Evolutionary conservation across 2,113 vertebrate genomes (phyloP).

Genomic region (Geococcyx californianus): DNA sequence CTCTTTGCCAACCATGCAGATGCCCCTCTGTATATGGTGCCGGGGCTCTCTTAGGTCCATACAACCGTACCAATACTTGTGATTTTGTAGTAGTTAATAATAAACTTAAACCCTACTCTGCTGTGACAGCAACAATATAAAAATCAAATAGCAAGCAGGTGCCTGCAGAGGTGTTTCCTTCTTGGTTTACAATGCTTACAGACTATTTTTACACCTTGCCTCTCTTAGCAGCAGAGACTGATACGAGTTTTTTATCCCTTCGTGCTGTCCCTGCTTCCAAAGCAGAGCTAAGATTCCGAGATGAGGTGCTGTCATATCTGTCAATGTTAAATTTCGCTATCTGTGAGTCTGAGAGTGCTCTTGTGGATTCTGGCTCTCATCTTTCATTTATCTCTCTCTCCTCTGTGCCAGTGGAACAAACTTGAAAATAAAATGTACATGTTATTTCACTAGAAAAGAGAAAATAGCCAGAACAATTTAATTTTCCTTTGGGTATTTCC

Average conservation of each 20-base stretch:
- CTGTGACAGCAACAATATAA: neutral
- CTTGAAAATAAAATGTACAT: conserved; percentile 5
- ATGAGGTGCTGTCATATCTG: conserved; percentile 12
- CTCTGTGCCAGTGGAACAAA: neutral
- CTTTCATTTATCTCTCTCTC: conserved; percentile 1
- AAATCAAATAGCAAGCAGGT: neutral
- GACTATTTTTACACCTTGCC: neutral
- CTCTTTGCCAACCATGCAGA: neutral
- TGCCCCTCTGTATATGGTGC: neutral
- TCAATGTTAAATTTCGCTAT: conserved; percentile 15
- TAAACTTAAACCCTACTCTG: neutral
- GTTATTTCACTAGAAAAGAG: neutral
- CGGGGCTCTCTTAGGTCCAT: neutral
- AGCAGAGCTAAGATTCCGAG: neutral
- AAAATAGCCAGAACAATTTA: neutral
- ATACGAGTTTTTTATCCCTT: neutral
- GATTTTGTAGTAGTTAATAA: neutral
- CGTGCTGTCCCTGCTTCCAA: neutral
- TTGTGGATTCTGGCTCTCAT: neutral
- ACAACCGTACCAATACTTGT: neutral
- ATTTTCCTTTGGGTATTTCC: neutral
- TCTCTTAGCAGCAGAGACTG: neutral
- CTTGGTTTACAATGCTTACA: neutral
- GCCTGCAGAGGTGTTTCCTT: neutral
- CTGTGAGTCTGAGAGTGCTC: neutral